Base-by-base conservation (phyloP, 2,888 invertebrate genomes). In the Craniophora ligustri region DNA sequence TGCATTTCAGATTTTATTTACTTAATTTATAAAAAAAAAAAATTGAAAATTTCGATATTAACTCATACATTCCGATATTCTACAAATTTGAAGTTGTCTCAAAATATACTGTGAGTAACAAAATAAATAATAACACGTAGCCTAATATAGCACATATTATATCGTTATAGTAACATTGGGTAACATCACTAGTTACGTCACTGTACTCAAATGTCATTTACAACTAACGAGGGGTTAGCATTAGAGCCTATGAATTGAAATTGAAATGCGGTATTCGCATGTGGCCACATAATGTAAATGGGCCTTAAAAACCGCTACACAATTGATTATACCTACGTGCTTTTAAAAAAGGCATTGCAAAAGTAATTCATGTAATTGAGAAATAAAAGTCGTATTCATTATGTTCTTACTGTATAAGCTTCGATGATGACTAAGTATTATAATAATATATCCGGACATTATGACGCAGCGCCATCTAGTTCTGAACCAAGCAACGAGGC, bases 231-330 rank as follows among this genome's bases (percentile, higher is more conserved):
- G 44, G 11, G 34, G 19, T 48, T 45, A 34, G 41, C 26, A 45
- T 62, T 54, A 45, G 26, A 31, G 34, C 11, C 40, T 42, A 39
- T 42, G 35, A 50, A 28, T 45, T 44, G 36, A 32, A 55, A 63
- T 48, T 55, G 40, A 63, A 61, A 41, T 48, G 32, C 28, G 40
- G 47, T 32, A 21, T 40, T 46, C 32, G 18, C 38, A 21, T 34
- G 48, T 32, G 32, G 34, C 14, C 31, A 34, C 23, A 30, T 11
- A 28, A 44, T 48, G 47, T 45, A 68, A 63, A 69, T 68, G 11
- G 21, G 26, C 31, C 10, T 18, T 47, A 36, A 32, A 54, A 40
- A 41, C 10, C 30, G 16, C 30, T 19, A 8, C n/a, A 14, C 14
- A n/a, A n/a, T 14, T 18, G 4, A 42, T 21, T 10, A 21, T 14